These are phyloP conservation scores for Malurus elegans DNA, from an alignment of 2,113 vertebrate genomes.

Conservation along the genomic window DNA sequence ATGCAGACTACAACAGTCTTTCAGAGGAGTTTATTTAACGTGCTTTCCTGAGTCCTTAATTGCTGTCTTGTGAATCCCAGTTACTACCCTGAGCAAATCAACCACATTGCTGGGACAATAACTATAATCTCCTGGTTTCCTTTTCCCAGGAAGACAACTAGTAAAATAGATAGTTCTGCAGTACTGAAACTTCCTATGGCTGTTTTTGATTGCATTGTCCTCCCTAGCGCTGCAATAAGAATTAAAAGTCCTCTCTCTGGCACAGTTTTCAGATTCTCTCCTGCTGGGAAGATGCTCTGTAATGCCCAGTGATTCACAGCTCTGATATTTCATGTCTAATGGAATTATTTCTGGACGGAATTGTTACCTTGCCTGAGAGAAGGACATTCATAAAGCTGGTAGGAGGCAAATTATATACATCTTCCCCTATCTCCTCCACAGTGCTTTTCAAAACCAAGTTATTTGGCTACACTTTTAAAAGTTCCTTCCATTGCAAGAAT, in stretches of 20 bases:
- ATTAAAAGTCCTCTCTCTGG: conserved; percentile 30
- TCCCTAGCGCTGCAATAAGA: conserved; percentile 24
- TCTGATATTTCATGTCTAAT: conserved; percentile 55
- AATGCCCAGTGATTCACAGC: conserved; percentile 50
- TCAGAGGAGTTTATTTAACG: neutral
- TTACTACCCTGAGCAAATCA: conserved; percentile 31
- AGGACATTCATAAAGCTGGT: conserved; percentile 28
- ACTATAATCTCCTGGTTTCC: conserved; percentile 26
- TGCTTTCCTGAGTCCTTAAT: neutral
- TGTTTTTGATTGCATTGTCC: conserved; percentile 50
- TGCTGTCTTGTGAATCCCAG: conserved; percentile 11
- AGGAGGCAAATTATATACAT: conserved; percentile 41
- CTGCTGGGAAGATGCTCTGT: conserved; percentile 40
- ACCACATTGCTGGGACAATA: conserved; percentile 8
- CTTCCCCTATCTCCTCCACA: neutral
- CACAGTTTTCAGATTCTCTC: neutral
- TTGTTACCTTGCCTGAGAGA: conserved; percentile 44
- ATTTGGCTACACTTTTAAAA: neutral
- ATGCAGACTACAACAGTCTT: neutral
- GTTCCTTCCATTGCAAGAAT: neutral
- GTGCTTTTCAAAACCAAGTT: conserved; percentile 11
- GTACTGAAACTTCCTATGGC: conserved; percentile 18
- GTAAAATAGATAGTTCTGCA: conserved; percentile 30
- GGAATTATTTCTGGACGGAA: conserved; percentile 49
- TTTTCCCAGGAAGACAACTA: conserved; percentile 31